phyloP scores from a whole-genome alignment of 2,888 invertebrate species.

The Drosophila phalerata region DNA sequence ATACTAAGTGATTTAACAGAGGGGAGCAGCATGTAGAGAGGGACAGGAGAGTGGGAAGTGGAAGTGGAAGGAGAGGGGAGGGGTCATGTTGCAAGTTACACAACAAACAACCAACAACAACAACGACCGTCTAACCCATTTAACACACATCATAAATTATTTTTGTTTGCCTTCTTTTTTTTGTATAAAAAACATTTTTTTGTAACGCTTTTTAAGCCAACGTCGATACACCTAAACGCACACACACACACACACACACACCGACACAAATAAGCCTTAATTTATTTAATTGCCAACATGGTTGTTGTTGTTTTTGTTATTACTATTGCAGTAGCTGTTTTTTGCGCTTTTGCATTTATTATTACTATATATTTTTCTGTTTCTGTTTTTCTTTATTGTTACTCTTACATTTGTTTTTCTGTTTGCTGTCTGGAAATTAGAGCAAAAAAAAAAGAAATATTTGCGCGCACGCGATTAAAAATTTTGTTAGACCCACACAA shows the following conservation, averaged over 20 bases:
- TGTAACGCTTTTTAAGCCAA: slow-evolving; percentile 63
- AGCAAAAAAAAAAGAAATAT: slow-evolving; percentile 42
- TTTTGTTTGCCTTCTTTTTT: slow-evolving; percentile 26
- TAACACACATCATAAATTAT: slow-evolving; percentile 74
- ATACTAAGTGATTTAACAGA: slow-evolving; percentile 62
- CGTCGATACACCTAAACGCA: slow-evolving; percentile 51
- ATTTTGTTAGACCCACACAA: slow-evolving; percentile 27
- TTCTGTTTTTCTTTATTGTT: slow-evolving; percentile 18
- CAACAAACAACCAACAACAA: not conserved
- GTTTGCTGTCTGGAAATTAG: slow-evolving; percentile 50
- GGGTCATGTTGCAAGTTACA: not conserved
- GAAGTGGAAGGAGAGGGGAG: not conserved
- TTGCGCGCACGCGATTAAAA: slow-evolving; percentile 67
- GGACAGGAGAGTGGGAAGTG: not conserved
- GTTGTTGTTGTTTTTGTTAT: slow-evolving; percentile 36
- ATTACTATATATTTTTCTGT: slow-evolving; percentile 24
- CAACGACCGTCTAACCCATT: slow-evolving; percentile 65
- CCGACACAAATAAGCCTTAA: slow-evolving; percentile 70
- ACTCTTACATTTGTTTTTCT: slow-evolving; percentile 3
- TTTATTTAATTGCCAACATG: slow-evolving; percentile 80
- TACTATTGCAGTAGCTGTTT: slow-evolving; percentile 23
- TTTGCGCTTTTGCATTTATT: slow-evolving; percentile 46
- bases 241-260: slow-evolving; percentile 26
- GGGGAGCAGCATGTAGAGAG: slow-evolving; percentile 4
- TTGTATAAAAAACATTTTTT: slow-evolving; percentile 6